phyloP scores from a whole-genome alignment of 2,888 invertebrate species.

The Lasioglossum oenotherae region DNA sequence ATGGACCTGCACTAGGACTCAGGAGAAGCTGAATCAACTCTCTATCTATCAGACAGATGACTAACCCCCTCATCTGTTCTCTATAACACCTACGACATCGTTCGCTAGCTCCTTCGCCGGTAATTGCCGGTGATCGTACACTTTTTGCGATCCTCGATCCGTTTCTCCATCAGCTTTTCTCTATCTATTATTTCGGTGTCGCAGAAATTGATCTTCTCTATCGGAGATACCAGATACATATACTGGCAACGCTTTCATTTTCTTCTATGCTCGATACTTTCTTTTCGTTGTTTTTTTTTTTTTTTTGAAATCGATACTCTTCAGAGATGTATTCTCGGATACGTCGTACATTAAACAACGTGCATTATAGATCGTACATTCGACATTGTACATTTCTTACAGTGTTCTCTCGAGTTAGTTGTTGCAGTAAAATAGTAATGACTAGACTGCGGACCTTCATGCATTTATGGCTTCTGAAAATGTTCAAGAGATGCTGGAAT shows the following conservation, averaged over 20 bases:
- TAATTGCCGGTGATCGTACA: conserved; percentile 28
- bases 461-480: too few relatives aligned
- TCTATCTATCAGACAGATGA: conserved; percentile 19
- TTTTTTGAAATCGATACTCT: background rate
- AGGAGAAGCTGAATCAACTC: conserved; percentile 28
- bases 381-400: too few relatives aligned
- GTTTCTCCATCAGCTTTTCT: conserved; percentile 12
- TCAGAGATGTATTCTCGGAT: too few relatives aligned
- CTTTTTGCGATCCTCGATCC: conserved; percentile 7
- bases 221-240: background rate
- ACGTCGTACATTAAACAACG: too few relatives aligned
- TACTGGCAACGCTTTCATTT: background rate
- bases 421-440: too few relatives aligned
- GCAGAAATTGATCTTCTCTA: conserved; percentile 26
- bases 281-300: background rate
- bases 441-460: too few relatives aligned
- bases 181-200: conserved; percentile 8
- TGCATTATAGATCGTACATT: too few relatives aligned
- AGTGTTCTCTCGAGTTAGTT: too few relatives aligned
- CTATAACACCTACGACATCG: conserved; percentile 40
- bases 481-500: too few relatives aligned
- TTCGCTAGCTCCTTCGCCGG: background rate
- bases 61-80: conserved; percentile 18
- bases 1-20: conserved; percentile 41
- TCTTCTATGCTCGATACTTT: background rate